Percentiles rank a stretch among this genome's conserved stretches.
These are phyloP conservation scores for Diarsia dahlii DNA, from an alignment of 2,888 invertebrate genomes.

Conservation along the genomic window DNA sequence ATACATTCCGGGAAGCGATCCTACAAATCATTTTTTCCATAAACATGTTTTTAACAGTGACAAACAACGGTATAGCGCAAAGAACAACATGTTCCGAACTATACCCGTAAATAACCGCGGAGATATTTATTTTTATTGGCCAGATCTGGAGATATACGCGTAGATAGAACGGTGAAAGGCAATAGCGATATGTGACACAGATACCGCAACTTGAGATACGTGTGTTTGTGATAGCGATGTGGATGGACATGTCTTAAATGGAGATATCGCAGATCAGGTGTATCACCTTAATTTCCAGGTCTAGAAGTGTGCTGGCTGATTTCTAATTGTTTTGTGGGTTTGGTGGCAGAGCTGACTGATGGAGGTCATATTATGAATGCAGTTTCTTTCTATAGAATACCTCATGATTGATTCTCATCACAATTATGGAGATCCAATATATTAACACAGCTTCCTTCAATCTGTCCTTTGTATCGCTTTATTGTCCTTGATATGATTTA, in stretches of 20 bases:
- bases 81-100: constrained; percentile 63
- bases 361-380: not conserved
- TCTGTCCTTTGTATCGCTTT: not conserved
- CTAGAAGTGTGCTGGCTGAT: not conserved
- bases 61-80: constrained; percentile 71
- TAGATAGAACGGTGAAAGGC: constrained; percentile 68
- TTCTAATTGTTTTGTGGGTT: not conserved
- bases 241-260: constrained; percentile 5
- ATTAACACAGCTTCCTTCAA: not conserved
- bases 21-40: constrained; percentile 68
- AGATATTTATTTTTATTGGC: constrained; percentile 77
- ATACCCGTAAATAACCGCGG: constrained; percentile 68
- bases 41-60: constrained; percentile 69
- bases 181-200: constrained; percentile 59
- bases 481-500: not conserved
- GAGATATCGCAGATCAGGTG: not conserved
- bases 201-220: constrained; percentile 47
- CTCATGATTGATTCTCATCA: too few relatives aligned
- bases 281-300: not conserved
- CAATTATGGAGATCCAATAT: too few relatives aligned
- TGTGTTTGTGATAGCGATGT: constrained; percentile 6
- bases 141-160: constrained; percentile 56
- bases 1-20: constrained; percentile 59
- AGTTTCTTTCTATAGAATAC: too few relatives aligned
- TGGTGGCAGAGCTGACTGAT: not conserved